phyloP scores from a whole-genome alignment of 2,888 invertebrate species.

The Bimastos eiseni region DNA sequence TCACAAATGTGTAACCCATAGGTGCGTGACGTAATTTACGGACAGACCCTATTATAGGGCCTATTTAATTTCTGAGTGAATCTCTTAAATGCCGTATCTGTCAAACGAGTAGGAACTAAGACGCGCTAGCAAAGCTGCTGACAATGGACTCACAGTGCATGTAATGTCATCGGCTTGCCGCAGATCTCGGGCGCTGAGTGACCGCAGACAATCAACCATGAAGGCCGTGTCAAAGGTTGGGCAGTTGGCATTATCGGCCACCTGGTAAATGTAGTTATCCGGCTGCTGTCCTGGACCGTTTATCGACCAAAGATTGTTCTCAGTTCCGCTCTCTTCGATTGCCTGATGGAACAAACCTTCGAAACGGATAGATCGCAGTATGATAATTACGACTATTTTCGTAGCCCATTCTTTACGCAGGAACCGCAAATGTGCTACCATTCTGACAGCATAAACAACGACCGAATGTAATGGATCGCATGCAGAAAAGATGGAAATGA shows the following conservation, averaged over 20 bases:
- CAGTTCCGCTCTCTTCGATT: slow-evolving; percentile 47
- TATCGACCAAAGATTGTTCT: slow-evolving; percentile 35
- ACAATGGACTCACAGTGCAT: slow-evolving; percentile 22
- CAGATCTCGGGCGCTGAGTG: not conserved
- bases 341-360: slow-evolving; percentile 45
- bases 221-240: not conserved
- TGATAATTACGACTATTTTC: not conserved
- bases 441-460: not conserved
- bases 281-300: slow-evolving; percentile 35
- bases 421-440: not conserved
- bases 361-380: not conserved
- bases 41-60: too few relatives aligned
- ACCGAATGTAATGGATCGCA: too few relatives aligned
- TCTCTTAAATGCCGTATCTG: too few relatives aligned
- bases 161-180: not conserved
- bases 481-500: not conserved
- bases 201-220: slow-evolving; percentile 37
- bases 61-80: not conserved
- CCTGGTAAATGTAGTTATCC: slow-evolving; percentile 36
- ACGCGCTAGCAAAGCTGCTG: not conserved
- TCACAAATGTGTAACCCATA: too few relatives aligned
- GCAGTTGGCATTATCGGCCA: slow-evolving; percentile 29
- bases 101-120: not conserved
- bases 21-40: too few relatives aligned
- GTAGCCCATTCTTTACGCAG: too few relatives aligned